Evolutionary conservation across 2,888 invertebrate species (phyloP).

Genomic region (Alentia gelatinosa): DNA sequence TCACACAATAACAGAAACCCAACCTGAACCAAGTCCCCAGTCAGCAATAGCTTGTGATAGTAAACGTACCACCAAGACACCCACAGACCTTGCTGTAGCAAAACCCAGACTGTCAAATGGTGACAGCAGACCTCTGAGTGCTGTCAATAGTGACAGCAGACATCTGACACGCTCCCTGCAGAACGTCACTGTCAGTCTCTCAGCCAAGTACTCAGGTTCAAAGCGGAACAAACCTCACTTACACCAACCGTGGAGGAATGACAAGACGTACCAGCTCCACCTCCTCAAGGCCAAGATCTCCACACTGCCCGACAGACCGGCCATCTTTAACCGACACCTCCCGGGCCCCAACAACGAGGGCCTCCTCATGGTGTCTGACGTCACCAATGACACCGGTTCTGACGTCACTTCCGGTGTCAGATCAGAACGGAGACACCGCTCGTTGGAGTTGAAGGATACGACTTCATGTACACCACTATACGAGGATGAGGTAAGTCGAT

Average conservation of each 20-base stretch:
- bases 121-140: neutral
- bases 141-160: neutral
- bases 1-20: no score
- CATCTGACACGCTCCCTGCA: slow-evolving; percentile 24
- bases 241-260: slow-evolving; percentile 29
- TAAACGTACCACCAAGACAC: no score
- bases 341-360: slow-evolving; percentile 50
- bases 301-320: slow-evolving; percentile 43
- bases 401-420: neutral
- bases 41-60: no score
- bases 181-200: neutral
- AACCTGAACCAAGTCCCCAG: no score
- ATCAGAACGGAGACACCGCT: neutral
- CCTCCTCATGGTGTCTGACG: slow-evolving; percentile 19
- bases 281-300: neutral
- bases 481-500: neutral
- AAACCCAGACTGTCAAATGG: no score
- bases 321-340: slow-evolving; percentile 42
- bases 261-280: neutral
- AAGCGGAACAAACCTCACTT: neutral
- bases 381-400: neutral
- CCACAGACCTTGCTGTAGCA: no score
- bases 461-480: no score
- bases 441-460: no score
- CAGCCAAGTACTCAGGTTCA: neutral